These are phyloP conservation scores for Desmophyllum pertusum DNA, from an alignment of 92 coral and sea anemone species.

Conservation along the genomic window DNA sequence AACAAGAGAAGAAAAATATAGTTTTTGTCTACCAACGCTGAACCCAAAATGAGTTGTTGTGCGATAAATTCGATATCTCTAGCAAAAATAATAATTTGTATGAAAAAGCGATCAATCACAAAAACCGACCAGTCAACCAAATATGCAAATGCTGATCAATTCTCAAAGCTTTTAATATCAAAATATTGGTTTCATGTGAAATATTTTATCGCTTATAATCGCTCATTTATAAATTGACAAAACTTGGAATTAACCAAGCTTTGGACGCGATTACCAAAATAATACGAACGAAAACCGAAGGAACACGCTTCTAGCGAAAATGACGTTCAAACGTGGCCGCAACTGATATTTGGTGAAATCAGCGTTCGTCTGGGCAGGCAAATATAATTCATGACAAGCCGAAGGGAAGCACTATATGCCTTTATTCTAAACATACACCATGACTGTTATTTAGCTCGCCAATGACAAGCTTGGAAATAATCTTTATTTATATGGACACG, in stretches of 20 bases:
- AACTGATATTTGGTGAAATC: neutral
- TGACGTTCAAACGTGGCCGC: neutral
- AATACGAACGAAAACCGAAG: neutral
- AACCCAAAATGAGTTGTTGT: neutral
- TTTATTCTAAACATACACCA: neutral
- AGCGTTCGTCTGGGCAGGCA: neutral
- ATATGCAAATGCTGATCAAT: constrained; percentile 50
- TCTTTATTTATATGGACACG: neutral
- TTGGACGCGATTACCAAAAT: neutral
- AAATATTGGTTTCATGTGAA: constrained; percentile 16
- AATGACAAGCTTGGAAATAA: neutral
- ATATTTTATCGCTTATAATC: neutral
- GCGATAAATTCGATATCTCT: neutral
- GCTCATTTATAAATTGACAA: neutral
- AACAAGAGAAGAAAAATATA: neutral
- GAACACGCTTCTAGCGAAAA: neutral
- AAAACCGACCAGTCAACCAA: neutral
- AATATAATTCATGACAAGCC: neutral
- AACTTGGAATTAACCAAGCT: neutral
- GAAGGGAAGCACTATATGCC: no score
- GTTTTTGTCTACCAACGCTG: neutral
- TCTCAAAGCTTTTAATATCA: neutral
- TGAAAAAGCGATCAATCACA: neutral
- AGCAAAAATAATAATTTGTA: neutral
- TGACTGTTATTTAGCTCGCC: neutral